Percentiles rank a stretch among this genome's conserved stretches.
Evolutionary conservation across 2,888 invertebrate genomes (phyloP).

Genomic region (Odontocerum albicorne): DNA sequence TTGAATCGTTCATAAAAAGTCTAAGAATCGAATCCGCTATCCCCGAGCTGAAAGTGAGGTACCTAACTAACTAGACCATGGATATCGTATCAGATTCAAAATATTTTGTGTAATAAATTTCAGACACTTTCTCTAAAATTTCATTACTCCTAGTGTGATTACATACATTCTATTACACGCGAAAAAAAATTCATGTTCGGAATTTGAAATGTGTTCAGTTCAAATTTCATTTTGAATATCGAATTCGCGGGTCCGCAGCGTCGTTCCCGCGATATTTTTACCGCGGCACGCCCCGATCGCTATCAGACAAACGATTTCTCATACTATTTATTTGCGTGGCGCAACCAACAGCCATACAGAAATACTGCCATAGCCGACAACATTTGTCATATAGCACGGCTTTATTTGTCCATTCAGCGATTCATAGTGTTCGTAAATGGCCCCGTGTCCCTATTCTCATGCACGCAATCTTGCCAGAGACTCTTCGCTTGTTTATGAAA

Average conservation of each 20-base stretch:
- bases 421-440: constrained; percentile 13
- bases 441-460: constrained; percentile 1
- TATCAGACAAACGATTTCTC: constrained; percentile 21
- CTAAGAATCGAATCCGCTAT: no score
- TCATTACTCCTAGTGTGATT: no score
- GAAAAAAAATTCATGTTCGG: not conserved
- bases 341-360: no score
- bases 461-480: constrained; percentile 8
- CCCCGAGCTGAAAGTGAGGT: no score
- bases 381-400: constrained; percentile 11
- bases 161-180: no score
- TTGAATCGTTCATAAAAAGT: no score
- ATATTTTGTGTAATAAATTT: no score
- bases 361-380: constrained; percentile 5
- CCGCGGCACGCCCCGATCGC: constrained; percentile 14
- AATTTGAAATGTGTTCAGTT: not conserved
- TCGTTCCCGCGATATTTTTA: constrained; percentile 12
- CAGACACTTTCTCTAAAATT: no score
- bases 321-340: constrained; percentile 12
- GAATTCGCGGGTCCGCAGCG: not conserved
- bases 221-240: constrained; percentile 11
- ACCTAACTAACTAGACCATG: no score
- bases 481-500: no score
- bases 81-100: no score
- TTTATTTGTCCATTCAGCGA: constrained; percentile 21